Percentiles rank a stretch among this genome's conserved stretches.
Conservation (phyloP, 1,140 invertebrate species). For the Coptotermes formosanus region DNA sequence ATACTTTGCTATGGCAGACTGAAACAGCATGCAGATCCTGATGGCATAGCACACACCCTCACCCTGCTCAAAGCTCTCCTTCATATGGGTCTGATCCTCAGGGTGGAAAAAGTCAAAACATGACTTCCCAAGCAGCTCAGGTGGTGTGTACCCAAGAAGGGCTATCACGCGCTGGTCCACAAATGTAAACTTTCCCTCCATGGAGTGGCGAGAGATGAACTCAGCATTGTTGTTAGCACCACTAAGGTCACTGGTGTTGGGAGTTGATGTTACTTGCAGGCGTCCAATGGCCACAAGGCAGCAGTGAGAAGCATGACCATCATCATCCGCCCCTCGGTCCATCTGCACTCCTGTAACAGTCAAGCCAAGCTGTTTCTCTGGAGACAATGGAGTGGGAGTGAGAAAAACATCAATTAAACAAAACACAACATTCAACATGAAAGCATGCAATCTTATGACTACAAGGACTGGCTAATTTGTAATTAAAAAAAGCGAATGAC, state of each 20-base stretch:
- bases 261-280: constrained; percentile 93
- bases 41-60: constrained; percentile 30
- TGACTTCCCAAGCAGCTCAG: constrained; percentile 90
- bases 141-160: constrained; percentile 88
- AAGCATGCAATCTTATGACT: too few relatives aligned
- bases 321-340: constrained; percentile 74
- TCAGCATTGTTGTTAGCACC: constrained; percentile 83
- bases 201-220: constrained; percentile 92
- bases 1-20: too few relatives aligned
- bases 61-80: constrained; percentile 97
- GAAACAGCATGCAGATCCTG: neutral
- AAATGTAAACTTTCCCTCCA: constrained; percentile 97
- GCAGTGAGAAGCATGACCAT: constrained; percentile 76
- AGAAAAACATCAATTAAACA: too few relatives aligned
- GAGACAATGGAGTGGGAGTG: too few relatives aligned
- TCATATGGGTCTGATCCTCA: constrained; percentile 94
- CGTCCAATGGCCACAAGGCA: constrained; percentile 98
- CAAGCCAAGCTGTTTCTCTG: too few relatives aligned
- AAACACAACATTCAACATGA: too few relatives aligned
- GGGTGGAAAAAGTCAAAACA: constrained; percentile 97
- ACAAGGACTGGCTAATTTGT: too few relatives aligned
- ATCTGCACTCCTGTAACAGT: constrained; percentile 71
- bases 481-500: too few relatives aligned
- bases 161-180: constrained; percentile 92
- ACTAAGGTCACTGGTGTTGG: constrained; percentile 85